Evolutionary conservation across 2,888 invertebrate species (phyloP), one percentile per base, ranked within the genome.

Genomic region (Ethmia dodecea): DNA sequence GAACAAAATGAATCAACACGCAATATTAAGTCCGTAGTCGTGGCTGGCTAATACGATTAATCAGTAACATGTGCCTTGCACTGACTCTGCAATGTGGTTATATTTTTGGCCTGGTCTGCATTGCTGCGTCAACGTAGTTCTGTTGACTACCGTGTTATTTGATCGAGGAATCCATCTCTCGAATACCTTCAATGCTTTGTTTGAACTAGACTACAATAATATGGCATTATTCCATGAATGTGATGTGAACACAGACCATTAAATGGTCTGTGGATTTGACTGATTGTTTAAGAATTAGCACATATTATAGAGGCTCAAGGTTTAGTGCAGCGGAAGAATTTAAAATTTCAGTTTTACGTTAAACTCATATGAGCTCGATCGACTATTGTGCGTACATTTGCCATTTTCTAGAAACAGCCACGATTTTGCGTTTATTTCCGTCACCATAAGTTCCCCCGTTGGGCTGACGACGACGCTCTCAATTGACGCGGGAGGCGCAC

Each of bases 401-500:
- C 75, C 63, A 70, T 77, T 77, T 35, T 70, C 78, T 74, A 69
- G 60, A 74, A 81, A 78, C 80, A 81, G 68, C 64, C 40, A 44
- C 58, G 64, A 67, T 71, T n/a, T n/a, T 31, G 66, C 61, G 70
- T 72, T 70, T 86, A 84, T 83, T 81, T 83, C 73, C 60, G 83
- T 80, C 80, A 52, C 61, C 62, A 60, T 71, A 74, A 67, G 77
- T 68, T 80, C 83, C 69, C 86, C 80, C 75, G 76, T 76, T 70
- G 77, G 60, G 77, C 48, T 49, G 45, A 25, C 46, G 41, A 51
- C 49, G 61, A 69, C 65, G 70, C 65, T 73, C 79, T 56, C 72
- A 80, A 83, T 84, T 81, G 75, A 79, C 70, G 80, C 84, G 83
- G 84, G 84, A 81, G 81, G 63, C 76, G 64, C 65, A 68, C 65